Evolutionary conservation across 2,113 vertebrate genomes (phyloP).

Genomic region (Pelobates fuscus): DNA sequence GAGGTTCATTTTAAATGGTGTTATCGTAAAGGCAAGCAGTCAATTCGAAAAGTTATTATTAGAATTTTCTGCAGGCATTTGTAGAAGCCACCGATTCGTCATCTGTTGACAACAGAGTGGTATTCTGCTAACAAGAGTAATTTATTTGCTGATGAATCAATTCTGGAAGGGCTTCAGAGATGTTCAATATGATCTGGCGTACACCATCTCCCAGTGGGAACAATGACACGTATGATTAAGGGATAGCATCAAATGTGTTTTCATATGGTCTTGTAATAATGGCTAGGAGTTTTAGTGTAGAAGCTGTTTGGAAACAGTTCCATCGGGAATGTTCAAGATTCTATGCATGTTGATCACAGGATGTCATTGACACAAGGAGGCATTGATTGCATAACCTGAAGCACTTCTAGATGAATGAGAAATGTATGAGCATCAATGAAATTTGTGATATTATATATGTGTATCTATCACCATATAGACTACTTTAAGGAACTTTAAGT

Average conservation of each 20-base stretch:
- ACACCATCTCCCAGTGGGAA: background rate
- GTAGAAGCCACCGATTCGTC: constrained; percentile 33
- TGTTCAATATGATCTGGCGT: constrained; percentile 40
- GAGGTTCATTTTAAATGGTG: background rate
- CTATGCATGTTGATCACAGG: background rate
- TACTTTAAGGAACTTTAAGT: no score
- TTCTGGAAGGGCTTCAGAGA: constrained; percentile 43
- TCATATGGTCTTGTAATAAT: background rate
- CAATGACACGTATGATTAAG: background rate
- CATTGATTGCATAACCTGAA: background rate
- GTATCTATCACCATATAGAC: no score
- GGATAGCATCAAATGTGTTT: background rate
- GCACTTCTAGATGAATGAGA: background rate
- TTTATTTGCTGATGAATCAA: constrained; percentile 57
- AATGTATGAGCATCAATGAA: background rate
- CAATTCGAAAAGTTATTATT: constrained; percentile 45
- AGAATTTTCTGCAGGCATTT: constrained; percentile 23
- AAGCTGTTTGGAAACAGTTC: background rate
- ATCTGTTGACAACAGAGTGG: constrained; percentile 34
- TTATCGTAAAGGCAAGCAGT: constrained; percentile 36
- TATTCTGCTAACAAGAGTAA: constrained; percentile 30
- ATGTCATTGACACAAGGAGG: background rate
- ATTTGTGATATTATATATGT: no score
- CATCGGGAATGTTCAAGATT: background rate
- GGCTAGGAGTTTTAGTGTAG: background rate